Percentiles rank a stretch among this genome's conserved stretches.
These are phyloP conservation scores for Meloidogyne hapla DNA, from an alignment of 1,140 invertebrate species.

Conservation along the genomic window DNA sequence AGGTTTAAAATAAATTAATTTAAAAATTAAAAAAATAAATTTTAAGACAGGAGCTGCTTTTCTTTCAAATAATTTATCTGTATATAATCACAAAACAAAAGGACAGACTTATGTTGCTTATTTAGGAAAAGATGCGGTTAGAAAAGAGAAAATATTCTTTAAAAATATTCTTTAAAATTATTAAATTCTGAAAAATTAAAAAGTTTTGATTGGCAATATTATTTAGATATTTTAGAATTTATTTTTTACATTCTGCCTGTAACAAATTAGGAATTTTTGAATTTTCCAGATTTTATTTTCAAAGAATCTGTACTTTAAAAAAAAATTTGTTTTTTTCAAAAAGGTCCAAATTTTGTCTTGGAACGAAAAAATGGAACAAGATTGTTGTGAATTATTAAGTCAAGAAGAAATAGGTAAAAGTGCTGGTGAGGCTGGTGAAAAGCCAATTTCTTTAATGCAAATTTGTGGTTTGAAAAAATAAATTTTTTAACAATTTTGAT, in stretches of 20 bases:
- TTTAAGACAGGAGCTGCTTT: conserved; percentile 34
- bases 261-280: no score
- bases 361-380: conserved; percentile 35
- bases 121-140: conserved; percentile 27
- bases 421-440: conserved; percentile 12
- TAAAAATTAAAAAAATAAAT: not conserved
- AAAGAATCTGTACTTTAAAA: not conserved
- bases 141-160: no score
- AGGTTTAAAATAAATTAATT: not conserved
- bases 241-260: no score
- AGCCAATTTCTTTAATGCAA: conserved; percentile 23
- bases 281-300: no score
- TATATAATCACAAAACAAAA: conserved; percentile 29
- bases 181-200: no score
- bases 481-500: not conserved
- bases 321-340: not conserved
- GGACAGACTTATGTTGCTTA: conserved; percentile 30
- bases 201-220: no score
- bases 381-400: conserved; percentile 24
- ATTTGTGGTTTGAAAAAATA: not conserved
- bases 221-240: no score
- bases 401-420: conserved; percentile 20
- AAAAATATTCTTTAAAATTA: no score
- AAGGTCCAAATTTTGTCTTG: conserved; percentile 34
- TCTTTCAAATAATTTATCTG: conserved; percentile 35